A percentile compares a stretch with the other conserved stretches of the same genome.
Conservation (phyloP, 2,888 invertebrate genomes). For the Sarcophaga caerulescens region DNA sequence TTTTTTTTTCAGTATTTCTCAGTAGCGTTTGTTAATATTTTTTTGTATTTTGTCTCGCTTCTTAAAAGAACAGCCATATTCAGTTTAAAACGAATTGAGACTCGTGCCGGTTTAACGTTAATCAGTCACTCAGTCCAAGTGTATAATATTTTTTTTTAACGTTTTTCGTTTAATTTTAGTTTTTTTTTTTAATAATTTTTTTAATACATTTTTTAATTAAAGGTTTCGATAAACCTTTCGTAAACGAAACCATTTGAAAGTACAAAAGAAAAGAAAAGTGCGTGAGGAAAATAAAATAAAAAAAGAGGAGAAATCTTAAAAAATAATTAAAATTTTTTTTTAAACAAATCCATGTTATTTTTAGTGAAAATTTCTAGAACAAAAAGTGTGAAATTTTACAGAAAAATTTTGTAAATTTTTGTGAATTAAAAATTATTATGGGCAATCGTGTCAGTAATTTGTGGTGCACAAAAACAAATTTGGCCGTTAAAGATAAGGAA, state of each 20-base stretch:
- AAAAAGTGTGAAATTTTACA: slow-evolving; percentile 9
- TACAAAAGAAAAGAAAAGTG: background rate
- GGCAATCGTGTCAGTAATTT: slow-evolving; percentile 80
- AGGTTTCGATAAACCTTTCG: too few species aligned
- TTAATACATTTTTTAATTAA: background rate
- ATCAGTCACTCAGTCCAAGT: slow-evolving; percentile 38
- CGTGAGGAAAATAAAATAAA: slow-evolving; percentile 12
- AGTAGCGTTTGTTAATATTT: background rate
- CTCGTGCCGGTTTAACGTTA: slow-evolving; percentile 73
- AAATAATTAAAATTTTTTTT: slow-evolving; percentile 3
- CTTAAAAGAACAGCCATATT: slow-evolving; percentile 65
- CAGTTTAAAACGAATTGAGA: slow-evolving; percentile 79
- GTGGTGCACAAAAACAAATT: slow-evolving; percentile 79
- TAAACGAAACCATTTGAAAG: background rate
- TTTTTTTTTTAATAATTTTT: background rate
- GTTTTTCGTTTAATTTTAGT: background rate
- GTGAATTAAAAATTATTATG: slow-evolving; percentile 74
- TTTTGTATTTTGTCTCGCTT: background rate
- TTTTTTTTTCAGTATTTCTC: background rate
- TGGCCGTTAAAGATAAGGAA: slow-evolving; percentile 58
- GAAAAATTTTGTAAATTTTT: slow-evolving; percentile 1
- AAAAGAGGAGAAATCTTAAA: background rate
- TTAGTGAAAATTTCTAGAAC: slow-evolving; percentile 4
- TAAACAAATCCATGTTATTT: background rate
- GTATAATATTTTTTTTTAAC: background rate